Percentiles rank a stretch among this genome's conserved stretches.
Evolutionary conservation across 1,140 invertebrate genomes (phyloP).

Genomic region (Popillia japonica): DNA sequence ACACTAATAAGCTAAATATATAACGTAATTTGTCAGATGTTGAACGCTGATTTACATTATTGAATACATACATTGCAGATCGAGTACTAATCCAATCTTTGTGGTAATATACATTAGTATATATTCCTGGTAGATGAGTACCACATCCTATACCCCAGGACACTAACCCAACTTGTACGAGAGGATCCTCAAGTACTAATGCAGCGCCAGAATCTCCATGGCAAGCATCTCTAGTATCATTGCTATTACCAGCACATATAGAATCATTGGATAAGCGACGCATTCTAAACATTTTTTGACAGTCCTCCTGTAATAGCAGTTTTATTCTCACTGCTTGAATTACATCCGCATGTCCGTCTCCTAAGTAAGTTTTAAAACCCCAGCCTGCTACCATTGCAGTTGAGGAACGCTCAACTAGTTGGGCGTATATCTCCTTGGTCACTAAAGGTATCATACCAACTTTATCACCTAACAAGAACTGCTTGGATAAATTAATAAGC

Average conservation of each 20-base stretch:
- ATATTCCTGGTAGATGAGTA: neutral
- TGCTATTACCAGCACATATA: neutral
- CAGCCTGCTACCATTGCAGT: neutral
- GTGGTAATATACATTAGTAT: conserved; percentile 12
- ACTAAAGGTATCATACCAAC: neutral
- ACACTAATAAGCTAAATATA: too few species aligned
- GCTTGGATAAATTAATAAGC: neutral
- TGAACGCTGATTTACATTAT: too few species aligned
- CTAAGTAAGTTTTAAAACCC: neutral
- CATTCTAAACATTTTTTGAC: neutral
- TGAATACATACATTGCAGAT: too few species aligned
- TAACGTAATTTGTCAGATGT: too few species aligned
- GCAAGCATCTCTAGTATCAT: neutral
- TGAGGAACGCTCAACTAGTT: too few species aligned
- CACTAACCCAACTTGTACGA: conserved; percentile 20
- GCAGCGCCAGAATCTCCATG: neutral
- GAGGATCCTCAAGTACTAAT: neutral
- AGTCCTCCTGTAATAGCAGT: neutral
- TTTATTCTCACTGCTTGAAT: neutral
- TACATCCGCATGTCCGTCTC: neutral
- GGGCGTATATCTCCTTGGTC: neutral
- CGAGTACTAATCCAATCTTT: conserved; percentile 30
- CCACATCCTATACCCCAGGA: conserved; percentile 35
- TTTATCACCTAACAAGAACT: neutral
- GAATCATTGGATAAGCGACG: neutral